These are phyloP conservation scores for Geotrupes spiniger DNA, from an alignment of 2,888 invertebrate species.

Conservation along the genomic window DNA sequence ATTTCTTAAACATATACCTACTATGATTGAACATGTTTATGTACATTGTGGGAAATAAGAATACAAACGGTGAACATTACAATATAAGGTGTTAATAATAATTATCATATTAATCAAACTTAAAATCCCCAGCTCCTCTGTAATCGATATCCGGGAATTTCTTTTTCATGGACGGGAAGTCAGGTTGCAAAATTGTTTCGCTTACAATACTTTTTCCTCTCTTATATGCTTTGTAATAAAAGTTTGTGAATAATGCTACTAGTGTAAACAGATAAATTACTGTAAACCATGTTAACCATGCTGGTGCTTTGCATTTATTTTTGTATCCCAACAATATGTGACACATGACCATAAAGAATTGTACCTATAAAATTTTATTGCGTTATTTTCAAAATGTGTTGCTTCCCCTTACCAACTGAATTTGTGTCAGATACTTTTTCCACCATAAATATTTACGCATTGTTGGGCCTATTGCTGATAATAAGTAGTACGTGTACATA, in stretches of 20 bases:
- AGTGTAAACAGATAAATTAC: slow-evolving; percentile 28
- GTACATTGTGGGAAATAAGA: no score
- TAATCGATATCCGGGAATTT: slow-evolving; percentile 8
- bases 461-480: slow-evolving; percentile 80
- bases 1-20: no score
- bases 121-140: slow-evolving; percentile 22
- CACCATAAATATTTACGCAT: slow-evolving; percentile 85
- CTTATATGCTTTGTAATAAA: slow-evolving; percentile 28
- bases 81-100: not conserved
- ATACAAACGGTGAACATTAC: not conserved
- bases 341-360: slow-evolving; percentile 27
- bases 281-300: slow-evolving; percentile 30
- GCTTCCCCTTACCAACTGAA: slow-evolving; percentile 69
- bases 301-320: slow-evolving; percentile 28
- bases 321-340: slow-evolving; percentile 27
- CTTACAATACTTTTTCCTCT: slow-evolving; percentile 11
- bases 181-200: no score
- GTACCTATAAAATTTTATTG: slow-evolving; percentile 24
- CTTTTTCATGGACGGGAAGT: slow-evolving; percentile 8
- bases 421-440: slow-evolving; percentile 85
- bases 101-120: slow-evolving; percentile 12
- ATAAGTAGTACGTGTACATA: slow-evolving; percentile 87
- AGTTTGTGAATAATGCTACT: slow-evolving; percentile 29
- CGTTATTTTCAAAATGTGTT: not conserved
- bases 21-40: no score